phyloP scores from a whole-genome alignment of 2,888 invertebrate species.

The Cryptus viduatorius region DNA sequence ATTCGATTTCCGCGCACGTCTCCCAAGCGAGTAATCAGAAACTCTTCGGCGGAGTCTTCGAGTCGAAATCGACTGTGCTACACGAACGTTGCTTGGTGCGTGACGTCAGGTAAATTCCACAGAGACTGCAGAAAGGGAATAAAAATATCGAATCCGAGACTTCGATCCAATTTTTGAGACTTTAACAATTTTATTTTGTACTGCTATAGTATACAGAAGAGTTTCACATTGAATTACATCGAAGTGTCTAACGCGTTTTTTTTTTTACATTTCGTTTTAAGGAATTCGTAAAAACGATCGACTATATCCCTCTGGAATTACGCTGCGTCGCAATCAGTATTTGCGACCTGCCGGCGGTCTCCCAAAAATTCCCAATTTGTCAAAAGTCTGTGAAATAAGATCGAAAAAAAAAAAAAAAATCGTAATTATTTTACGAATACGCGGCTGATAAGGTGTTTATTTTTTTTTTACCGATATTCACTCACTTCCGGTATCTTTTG shows the following conservation, averaged over 20 bases:
- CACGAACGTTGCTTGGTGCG: no score
- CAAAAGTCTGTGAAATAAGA: slow-evolving; percentile 50
- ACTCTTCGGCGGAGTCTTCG: slow-evolving; percentile 1
- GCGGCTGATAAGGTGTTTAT: neutral
- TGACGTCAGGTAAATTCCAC: no score
- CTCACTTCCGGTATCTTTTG: slow-evolving; percentile 43
- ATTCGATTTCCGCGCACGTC: slow-evolving; percentile 4
- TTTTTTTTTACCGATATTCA: slow-evolving; percentile 5
- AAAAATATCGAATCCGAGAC: no score
- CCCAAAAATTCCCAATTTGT: slow-evolving; percentile 52
- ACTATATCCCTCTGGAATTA: neutral
- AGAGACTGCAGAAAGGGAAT: no score
- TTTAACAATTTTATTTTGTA: no score
- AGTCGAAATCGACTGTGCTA: neutral
- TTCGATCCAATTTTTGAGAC: no score
- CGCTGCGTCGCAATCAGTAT: neutral
- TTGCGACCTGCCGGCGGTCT: slow-evolving; percentile 2
- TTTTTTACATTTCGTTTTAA: neutral
- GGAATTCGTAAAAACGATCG: neutral
- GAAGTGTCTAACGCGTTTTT: neutral
- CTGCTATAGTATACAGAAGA: neutral
- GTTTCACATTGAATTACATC: neutral
- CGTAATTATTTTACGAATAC: neutral
- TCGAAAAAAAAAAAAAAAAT: slow-evolving; percentile 7
- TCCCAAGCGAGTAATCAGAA: slow-evolving; percentile 9